A percentile compares a stretch with the other conserved stretches of the same genome.
These are phyloP conservation scores for Lycorma delicatula DNA, from an alignment of 1,140 invertebrate species.

Conservation along the genomic window DNA sequence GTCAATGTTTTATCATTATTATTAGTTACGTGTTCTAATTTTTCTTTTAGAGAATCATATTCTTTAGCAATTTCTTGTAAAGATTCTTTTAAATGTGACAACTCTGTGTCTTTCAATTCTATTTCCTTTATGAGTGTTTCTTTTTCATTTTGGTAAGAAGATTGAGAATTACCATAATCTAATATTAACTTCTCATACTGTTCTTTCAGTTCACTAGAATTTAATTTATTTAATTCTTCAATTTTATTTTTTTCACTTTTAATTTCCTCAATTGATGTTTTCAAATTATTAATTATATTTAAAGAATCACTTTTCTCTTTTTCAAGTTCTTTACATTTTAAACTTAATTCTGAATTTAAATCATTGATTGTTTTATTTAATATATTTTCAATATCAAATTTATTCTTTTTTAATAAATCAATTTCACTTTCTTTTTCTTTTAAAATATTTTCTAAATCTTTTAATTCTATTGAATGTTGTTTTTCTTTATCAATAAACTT, in stretches of 20 bases:
- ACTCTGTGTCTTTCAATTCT: too few relatives aligned
- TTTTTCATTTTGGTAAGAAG: slow-evolving; percentile 26
- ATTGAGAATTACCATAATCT: slow-evolving; percentile 16
- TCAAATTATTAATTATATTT: too few relatives aligned
- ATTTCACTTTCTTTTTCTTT: slow-evolving; percentile 29
- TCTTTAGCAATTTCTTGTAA: slow-evolving; percentile 19
- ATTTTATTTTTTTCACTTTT: slow-evolving; percentile 23
- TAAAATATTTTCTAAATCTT: slow-evolving; percentile 24
- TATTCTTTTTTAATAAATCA: too few relatives aligned
- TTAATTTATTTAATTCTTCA: slow-evolving; percentile 12
- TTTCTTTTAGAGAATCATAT: slow-evolving; percentile 21
- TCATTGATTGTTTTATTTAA: slow-evolving; percentile 11
- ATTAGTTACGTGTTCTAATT: slow-evolving; percentile 23
- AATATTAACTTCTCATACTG: too few relatives aligned
- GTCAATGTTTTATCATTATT: slow-evolving; percentile 39
- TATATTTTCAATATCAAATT: neutral
- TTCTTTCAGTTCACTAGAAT: too few relatives aligned
- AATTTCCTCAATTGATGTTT: too few relatives aligned
- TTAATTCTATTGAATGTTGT: slow-evolving; percentile 30
- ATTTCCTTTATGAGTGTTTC: slow-evolving; percentile 42
- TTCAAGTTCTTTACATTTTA: slow-evolving; percentile 8
- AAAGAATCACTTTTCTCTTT: slow-evolving; percentile 12
- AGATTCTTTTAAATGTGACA: slow-evolving; percentile 33
- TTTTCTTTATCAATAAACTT: slow-evolving; percentile 18
- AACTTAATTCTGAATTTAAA: neutral